Evolutionary conservation across 2,888 invertebrate genomes (phyloP).

Genomic region (Buathra laborator): DNA sequence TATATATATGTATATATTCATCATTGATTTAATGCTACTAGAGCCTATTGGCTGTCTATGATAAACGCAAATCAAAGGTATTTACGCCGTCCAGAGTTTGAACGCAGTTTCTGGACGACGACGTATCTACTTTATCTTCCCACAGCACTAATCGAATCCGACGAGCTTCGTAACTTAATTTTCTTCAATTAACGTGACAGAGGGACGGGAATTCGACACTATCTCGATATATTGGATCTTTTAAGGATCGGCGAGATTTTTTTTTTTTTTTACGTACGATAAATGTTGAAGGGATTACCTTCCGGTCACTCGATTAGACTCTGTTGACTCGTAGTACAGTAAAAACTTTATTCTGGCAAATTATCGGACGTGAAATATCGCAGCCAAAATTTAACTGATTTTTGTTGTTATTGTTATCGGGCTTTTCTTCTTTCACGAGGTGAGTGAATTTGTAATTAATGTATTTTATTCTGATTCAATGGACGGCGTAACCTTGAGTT

Average conservation of each 20-base stretch:
- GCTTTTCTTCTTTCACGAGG: neutral
- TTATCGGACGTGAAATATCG: neutral
- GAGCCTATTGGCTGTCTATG: neutral
- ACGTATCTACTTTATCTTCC: neutral
- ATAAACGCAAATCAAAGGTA: neutral
- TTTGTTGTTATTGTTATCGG: neutral
- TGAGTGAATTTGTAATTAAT: neutral
- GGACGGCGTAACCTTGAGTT: neutral
- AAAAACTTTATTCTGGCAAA: neutral
- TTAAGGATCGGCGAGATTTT: neutral
- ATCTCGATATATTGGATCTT: neutral
- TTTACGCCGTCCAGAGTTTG: neutral
- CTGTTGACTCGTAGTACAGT: neutral
- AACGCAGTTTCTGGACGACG: constrained; percentile 6
- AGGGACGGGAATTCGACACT: neutral
- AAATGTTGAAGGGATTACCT: neutral
- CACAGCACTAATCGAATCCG: neutral
- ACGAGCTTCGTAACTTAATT: constrained; percentile 6
- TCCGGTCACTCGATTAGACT: neutral
- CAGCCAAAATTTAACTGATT: neutral
- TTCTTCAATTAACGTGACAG: constrained; percentile 23
- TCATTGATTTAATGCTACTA: neutral
- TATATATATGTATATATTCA: neutral
- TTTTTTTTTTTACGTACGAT: neutral
- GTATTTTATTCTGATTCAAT: neutral